These are phyloP conservation scores for Gisinianus flammeolus DNA, from an alignment of 2,888 invertebrate species.

Conservation along the genomic window DNA sequence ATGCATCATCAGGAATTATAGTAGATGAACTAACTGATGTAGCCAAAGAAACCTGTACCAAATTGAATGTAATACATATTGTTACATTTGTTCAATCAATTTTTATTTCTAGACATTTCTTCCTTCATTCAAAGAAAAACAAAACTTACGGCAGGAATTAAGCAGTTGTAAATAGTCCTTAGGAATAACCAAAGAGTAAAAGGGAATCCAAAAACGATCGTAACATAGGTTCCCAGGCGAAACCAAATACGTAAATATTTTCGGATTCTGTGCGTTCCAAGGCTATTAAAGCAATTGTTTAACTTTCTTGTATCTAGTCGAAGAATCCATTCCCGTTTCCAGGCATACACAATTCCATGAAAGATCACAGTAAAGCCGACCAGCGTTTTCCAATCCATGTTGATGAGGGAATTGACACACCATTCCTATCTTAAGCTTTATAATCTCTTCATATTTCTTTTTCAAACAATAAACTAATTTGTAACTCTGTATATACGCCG, in stretches of 20 bases:
- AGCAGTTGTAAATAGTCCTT: slow-evolving; percentile 52
- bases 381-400: slow-evolving; percentile 58
- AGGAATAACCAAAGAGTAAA: slow-evolving; percentile 57
- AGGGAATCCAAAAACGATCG: slow-evolving; percentile 56
- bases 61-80: background rate
- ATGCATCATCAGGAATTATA: slow-evolving; percentile 42
- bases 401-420: slow-evolving; percentile 20
- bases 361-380: slow-evolving; percentile 58
- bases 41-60: slow-evolving; percentile 49
- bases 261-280: slow-evolving; percentile 50
- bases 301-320: slow-evolving; percentile 53
- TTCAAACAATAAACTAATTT: background rate
- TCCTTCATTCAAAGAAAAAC: background rate
- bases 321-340: slow-evolving; percentile 54
- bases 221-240: slow-evolving; percentile 56
- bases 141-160: slow-evolving; percentile 54
- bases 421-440: background rate
- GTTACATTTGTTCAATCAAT: background rate
- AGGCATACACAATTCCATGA: slow-evolving; percentile 55
- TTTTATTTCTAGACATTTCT: background rate
- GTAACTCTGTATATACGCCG: background rate
- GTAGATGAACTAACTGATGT: slow-evolving; percentile 55
- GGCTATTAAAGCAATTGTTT: slow-evolving; percentile 53
- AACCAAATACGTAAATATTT: slow-evolving; percentile 58
- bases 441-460: slow-evolving; percentile 17